A percentile compares a stretch with the other conserved stretches of the same genome.
These are phyloP conservation scores for Xiphophorus birchmanni DNA, from an alignment of 2,797 vertebrate species.

Conservation along the genomic window DNA sequence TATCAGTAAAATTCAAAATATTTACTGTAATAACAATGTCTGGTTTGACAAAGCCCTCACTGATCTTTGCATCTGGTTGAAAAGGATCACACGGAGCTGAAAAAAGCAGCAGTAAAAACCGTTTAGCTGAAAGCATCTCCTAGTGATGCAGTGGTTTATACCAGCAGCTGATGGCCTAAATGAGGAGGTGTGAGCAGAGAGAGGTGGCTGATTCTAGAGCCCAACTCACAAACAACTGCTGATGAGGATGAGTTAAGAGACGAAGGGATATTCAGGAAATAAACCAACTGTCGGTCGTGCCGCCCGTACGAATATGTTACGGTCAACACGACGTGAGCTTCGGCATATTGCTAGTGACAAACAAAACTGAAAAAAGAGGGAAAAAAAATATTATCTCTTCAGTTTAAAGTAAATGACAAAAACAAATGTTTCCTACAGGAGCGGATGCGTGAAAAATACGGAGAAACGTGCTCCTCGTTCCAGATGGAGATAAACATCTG, in stretches of 20 bases:
- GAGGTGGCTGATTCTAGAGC: neutral
- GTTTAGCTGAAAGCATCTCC: neutral
- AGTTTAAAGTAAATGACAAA: neutral
- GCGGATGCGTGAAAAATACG: neutral
- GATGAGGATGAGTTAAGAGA: neutral
- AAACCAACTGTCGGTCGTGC: neutral
- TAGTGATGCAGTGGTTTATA: neutral
- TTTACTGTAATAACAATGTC: neutral
- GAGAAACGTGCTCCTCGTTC: neutral
- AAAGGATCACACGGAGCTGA: neutral
- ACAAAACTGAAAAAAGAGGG: neutral
- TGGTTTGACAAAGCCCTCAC: neutral
- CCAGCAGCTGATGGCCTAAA: neutral
- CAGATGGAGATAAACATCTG: neutral
- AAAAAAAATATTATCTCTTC: neutral
- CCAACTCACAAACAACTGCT: neutral
- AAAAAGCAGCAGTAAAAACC: neutral
- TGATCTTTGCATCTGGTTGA: neutral
- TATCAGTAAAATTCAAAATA: neutral
- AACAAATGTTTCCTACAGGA: neutral
- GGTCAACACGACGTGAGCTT: neutral
- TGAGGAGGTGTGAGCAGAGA: neutral
- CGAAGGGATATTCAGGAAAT: neutral
- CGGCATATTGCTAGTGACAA: neutral
- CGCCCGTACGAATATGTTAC: neutral